A percentile compares a stretch with the other conserved stretches of the same genome.
phyloP scores from a whole-genome alignment of 2,888 invertebrate species.

The Linnaemya tessellans region DNA sequence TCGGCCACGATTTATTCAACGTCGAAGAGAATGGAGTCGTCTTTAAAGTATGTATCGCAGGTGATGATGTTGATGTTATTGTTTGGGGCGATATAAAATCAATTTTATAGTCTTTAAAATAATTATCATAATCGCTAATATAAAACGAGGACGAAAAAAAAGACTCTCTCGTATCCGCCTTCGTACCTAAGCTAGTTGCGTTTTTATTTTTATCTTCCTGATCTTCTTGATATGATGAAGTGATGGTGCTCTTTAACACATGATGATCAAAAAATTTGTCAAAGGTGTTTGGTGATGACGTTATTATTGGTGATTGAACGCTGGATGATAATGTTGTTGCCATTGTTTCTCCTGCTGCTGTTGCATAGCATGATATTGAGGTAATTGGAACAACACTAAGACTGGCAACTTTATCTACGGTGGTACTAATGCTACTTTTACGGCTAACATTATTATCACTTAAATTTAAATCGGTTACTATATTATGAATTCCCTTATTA shows the following conservation, averaged over 20 bases:
- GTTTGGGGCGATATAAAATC: not conserved
- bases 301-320: conserved; percentile 8
- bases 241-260: not conserved
- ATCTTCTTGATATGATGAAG: not conserved
- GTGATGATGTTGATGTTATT: conserved; percentile 67
- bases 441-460: conserved; percentile 55
- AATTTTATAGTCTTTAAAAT: conserved; percentile 66
- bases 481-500: conserved; percentile 46
- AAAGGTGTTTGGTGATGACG: not conserved
- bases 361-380: conserved; percentile 52
- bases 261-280: conserved; percentile 37
- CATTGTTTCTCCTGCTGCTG: conserved; percentile 42
- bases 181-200: not conserved
- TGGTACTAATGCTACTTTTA: conserved; percentile 56
- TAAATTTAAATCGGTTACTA: conserved; percentile 54
- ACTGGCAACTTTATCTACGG: conserved; percentile 39
- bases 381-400: conserved; percentile 49
- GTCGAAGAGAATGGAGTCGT: conserved; percentile 47
- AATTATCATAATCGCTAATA: conserved; percentile 34
- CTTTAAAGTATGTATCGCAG: conserved; percentile 73
- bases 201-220: not conserved
- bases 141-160: conserved; percentile 6
- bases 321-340: conserved; percentile 45
- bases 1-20: conserved; percentile 46
- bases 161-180: not conserved